Base-by-base conservation (phyloP, 2,797 vertebrate genomes). In the Poliocrania exsul region DNA sequence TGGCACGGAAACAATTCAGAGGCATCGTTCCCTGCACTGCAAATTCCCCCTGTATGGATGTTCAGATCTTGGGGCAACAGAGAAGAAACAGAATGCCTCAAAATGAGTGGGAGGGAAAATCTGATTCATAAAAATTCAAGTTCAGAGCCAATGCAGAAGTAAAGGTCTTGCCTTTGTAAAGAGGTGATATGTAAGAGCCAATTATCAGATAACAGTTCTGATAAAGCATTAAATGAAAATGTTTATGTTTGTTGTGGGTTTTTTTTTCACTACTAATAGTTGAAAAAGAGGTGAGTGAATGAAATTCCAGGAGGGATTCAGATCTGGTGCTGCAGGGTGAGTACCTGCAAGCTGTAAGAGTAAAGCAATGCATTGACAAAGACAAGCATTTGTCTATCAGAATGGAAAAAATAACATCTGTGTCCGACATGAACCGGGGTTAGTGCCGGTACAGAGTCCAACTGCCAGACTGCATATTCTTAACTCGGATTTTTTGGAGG, bases 1-100 rank as follows among this genome's bases (percentile, higher is more conserved):
- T 75, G 81, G 77, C 81, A 91, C 66, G 60, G 61, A 77, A 79
- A 58, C 29, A 78, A 54, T 83, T 96, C 70, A 92, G 75, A 92
- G 66, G 35, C 72, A 70, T 81, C 40, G 7, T 61, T 92, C 38
- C 33, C 56, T 51, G 92, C 66, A 37, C 31, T 88, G 92, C 92
- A 85, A 94, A 86, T 74, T 75, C 70, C 54, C 64, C 47, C 4
- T 75, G 37, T 82, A 26, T 47, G 33, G 56, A 65, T 69, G 33
- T 87, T 86, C 46, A 90, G 65, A 47, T 86, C 58, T 65, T 40
- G 71, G 60, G 89, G 53, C 57, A 75, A 44, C 38, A 11, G 53
- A 65, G 57, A 58, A 90, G 75, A 75, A 93, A 70, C 8, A 61
- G 65, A 87, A 72, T 53, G 65, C 29, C 70, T 90, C 47, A 88